Percentiles rank a stretch among this genome's conserved stretches.
Conservation (phyloP, 2,797 vertebrate genomes). For the Erethizon dorsatum region DNA sequence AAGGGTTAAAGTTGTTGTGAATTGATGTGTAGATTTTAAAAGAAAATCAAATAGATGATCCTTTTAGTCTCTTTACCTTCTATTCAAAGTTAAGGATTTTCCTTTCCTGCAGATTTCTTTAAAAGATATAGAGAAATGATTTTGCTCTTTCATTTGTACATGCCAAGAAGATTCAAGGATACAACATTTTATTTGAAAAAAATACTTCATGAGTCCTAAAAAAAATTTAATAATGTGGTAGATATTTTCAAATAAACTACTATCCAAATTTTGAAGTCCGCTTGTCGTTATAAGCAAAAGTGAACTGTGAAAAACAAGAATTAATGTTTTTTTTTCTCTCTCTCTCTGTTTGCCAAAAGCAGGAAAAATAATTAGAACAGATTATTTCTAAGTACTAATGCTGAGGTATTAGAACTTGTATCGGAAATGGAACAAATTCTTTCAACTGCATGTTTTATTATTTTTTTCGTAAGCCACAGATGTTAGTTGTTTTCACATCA, state of each 20-base stretch:
- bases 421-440: conserved; percentile 48
- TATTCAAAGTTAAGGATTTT: not conserved
- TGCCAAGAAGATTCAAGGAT: not conserved
- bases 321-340: conserved; percentile 48
- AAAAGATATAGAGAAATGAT: not conserved
- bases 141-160: not conserved
- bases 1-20: not conserved
- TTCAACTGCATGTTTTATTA: conserved; percentile 63
- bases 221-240: not conserved
- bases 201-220: not conserved
- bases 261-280: conserved; percentile 3
- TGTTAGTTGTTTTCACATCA: conserved; percentile 84
- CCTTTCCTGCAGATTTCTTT: not conserved
- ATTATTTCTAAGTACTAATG: conserved; percentile 60
- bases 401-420: conserved; percentile 62
- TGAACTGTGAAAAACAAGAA: not conserved
- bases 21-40: not conserved
- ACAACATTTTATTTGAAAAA: not conserved
- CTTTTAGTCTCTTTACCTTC: not conserved
- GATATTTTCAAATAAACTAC: not conserved
- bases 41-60: not conserved
- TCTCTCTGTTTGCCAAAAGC: not conserved
- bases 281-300: not conserved
- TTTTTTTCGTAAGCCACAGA: conserved; percentile 72
- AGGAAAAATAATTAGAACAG: conserved; percentile 67